A percentile compares a stretch with the other conserved stretches of the same genome.
phyloP scores from a whole-genome alignment of 2,888 invertebrate genomes.

The Eupelmus urozonus region DNA sequence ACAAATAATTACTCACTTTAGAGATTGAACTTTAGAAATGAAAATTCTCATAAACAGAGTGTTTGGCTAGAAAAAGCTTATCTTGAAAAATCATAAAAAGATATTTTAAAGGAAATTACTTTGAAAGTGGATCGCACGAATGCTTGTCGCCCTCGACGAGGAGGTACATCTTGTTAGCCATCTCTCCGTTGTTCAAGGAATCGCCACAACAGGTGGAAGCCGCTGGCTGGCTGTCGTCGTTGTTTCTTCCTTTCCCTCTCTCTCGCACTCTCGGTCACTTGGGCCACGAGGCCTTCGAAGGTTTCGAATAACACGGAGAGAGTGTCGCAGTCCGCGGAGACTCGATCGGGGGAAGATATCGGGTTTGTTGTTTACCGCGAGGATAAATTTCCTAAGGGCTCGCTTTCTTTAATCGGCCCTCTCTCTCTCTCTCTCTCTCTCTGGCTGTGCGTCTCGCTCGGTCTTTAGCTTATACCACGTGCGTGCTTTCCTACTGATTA shows the following conservation, averaged over 20 bases:
- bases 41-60: too few species aligned
- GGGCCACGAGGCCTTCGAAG: conserved; percentile 23
- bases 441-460: not conserved
- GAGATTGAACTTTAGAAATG: too few species aligned
- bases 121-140: conserved; percentile 42
- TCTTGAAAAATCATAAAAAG: too few species aligned
- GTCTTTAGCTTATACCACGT: conserved; percentile 28
- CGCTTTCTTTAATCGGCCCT: conserved; percentile 10
- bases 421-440: not conserved
- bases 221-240: not conserved
- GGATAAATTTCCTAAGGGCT: conserved; percentile 1
- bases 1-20: too few species aligned
- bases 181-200: not conserved
- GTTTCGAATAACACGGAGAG: conserved; percentile 44
- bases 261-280: not conserved
- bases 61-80: too few species aligned
- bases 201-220: conserved; percentile 38
- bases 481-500: conserved; percentile 43
- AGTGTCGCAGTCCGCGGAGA: not conserved
- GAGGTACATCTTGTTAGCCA: conserved; percentile 50
- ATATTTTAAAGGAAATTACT: conserved; percentile 19
- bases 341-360: conserved; percentile 42
- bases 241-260: not conserved
- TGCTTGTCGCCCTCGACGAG: conserved; percentile 47
- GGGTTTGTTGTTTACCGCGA: conserved; percentile 45